A percentile compares a stretch with the other conserved stretches of the same genome.
phyloP scores from a whole-genome alignment of 1,140 invertebrate genomes.

The Drusus annulatus region DNA sequence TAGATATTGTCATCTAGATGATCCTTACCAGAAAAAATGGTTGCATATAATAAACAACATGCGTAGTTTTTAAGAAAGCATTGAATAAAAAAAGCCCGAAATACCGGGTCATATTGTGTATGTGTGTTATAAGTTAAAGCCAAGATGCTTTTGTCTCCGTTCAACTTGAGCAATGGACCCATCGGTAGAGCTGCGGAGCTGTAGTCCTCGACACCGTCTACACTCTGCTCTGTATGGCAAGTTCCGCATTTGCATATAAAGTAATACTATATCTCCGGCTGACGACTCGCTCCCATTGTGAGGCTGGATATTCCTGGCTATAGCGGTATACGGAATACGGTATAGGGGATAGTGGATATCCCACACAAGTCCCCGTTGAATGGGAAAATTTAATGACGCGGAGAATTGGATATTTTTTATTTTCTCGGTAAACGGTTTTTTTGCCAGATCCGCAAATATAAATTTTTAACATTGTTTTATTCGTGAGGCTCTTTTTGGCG shows the following conservation, averaged over 20 bases:
- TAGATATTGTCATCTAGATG: too few relatives aligned
- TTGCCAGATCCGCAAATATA: too few relatives aligned
- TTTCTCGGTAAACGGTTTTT: not conserved
- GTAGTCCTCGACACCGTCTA: not conserved
- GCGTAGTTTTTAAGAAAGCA: too few relatives aligned
- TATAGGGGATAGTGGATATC: too few relatives aligned
- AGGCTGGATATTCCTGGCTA: not conserved
- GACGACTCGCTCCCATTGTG: slow-evolving; percentile 20
- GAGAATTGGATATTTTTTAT: not conserved
- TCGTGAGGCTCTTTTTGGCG: too few relatives aligned
- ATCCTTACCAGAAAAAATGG: too few relatives aligned
- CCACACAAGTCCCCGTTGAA: not conserved
- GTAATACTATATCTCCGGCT: slow-evolving; percentile 19
- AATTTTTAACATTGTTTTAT: too few relatives aligned
- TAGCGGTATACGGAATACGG: too few relatives aligned
- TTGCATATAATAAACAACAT: too few relatives aligned
- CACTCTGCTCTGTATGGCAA: not conserved
- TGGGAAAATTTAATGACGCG: slow-evolving; percentile 9
- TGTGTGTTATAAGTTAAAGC: not conserved
- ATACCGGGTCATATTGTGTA: too few relatives aligned
- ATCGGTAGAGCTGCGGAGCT: not conserved
- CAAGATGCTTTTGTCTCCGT: not conserved
- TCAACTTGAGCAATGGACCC: not conserved
- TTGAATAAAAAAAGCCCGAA: too few relatives aligned
- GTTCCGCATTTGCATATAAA: slow-evolving; percentile 26